phyloP scores from a whole-genome alignment of 1,140 invertebrate genomes.

The Drosophila trapezifrons region DNA sequence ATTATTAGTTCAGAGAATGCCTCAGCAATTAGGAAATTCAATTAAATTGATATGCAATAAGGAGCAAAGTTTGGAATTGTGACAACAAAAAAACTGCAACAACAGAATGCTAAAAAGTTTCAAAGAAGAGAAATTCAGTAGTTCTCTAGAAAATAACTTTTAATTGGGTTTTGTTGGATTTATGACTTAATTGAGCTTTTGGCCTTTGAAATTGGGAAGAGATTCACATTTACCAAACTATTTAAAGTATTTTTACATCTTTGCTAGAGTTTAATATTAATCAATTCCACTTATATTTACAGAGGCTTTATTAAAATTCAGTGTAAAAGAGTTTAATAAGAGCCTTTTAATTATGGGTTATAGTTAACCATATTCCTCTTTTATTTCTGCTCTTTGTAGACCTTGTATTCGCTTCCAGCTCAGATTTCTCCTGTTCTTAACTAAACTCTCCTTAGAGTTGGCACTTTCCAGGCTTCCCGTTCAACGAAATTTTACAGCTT shows the following conservation, averaged over 20 bases:
- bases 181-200: conserved; percentile 2
- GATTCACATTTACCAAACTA: neutral
- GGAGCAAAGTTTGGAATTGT: conserved; percentile 5
- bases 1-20: conserved; percentile 14
- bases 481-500: conserved; percentile 2
- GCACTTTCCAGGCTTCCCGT: neutral
- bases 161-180: neutral
- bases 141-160: neutral
- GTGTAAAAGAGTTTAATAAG: neutral
- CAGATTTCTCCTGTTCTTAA: neutral
- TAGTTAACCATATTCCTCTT: too few relatives aligned
- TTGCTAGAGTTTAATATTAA: neutral
- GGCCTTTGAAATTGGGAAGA: neutral
- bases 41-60: conserved; percentile 18
- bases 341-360: neutral
- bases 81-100: neutral
- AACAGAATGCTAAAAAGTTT: neutral
- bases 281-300: neutral
- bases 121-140: neutral
- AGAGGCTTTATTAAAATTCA: too few relatives aligned
- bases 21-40: conserved; percentile 28
- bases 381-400: neutral
- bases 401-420: neutral
- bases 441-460: neutral
- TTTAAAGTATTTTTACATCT: neutral